Evolutionary conservation across 2,888 invertebrate species (phyloP).

Genomic region (Pegoplata infirma): DNA sequence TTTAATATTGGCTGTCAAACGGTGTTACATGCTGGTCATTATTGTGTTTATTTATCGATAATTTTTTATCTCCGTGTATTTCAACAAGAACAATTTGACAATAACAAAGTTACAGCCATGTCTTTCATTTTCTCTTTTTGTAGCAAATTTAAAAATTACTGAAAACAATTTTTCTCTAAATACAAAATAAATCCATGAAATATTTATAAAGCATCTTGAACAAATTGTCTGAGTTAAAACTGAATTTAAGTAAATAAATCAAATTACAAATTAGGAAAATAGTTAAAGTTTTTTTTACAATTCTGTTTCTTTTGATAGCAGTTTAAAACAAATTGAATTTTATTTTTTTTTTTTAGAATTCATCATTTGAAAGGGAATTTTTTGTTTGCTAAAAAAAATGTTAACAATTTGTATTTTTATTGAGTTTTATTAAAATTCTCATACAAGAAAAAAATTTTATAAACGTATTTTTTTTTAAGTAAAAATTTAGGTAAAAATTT

Average conservation of each 20-base stretch:
- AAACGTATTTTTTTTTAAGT: too few species aligned
- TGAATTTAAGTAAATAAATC: slow-evolving; percentile 56
- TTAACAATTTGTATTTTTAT: not conserved
- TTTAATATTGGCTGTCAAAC: too few species aligned
- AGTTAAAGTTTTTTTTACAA: slow-evolving; percentile 25
- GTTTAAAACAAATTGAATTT: slow-evolving; percentile 17
- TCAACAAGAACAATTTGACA: not conserved
- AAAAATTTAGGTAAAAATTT: too few species aligned
- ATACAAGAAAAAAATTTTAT: not conserved
- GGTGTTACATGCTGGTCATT: too few species aligned
- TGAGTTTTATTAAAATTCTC: not conserved
- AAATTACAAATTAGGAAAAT: slow-evolving; percentile 60
- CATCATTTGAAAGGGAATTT: not conserved
- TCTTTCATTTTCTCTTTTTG: not conserved
- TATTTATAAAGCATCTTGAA: slow-evolving; percentile 38
- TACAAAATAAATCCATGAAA: not conserved
- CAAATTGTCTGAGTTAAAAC: slow-evolving; percentile 45
- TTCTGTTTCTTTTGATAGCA: slow-evolving; percentile 15
- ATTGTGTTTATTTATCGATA: too few species aligned
- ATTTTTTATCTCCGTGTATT: too few species aligned
- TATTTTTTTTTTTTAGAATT: not conserved
- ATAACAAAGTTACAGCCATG: not conserved
- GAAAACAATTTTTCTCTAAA: not conserved
- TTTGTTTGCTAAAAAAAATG: slow-evolving; percentile 11
- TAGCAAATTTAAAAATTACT: not conserved